Percentiles rank a stretch among this genome's conserved stretches.
Conservation (phyloP, 2,797 vertebrate genomes). For the Chloroceryle inda region DNA sequence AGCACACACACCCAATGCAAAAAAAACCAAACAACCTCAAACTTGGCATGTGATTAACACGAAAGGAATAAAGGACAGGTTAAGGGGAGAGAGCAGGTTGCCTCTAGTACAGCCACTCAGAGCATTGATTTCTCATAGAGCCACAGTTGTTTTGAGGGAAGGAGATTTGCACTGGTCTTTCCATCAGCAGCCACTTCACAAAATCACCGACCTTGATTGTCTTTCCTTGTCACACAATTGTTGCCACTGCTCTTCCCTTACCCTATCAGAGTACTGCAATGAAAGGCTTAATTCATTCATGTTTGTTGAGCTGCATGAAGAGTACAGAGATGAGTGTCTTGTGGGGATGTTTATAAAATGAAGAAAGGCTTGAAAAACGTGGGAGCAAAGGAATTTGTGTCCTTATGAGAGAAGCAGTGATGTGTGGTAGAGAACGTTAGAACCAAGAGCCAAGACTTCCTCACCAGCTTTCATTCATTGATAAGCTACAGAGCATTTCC, state of each 20-base stretch:
- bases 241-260: constrained; percentile 20
- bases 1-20: background rate
- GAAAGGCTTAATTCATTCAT: constrained; percentile 36
- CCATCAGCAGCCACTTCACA: background rate
- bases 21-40: background rate
- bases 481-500: background rate
- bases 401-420: constrained; percentile 23
- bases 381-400: constrained; percentile 17
- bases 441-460: background rate
- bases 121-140: background rate
- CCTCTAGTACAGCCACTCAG: background rate
- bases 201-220: constrained; percentile 8
- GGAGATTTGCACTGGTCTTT: background rate
- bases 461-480: constrained; percentile 1
- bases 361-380: constrained; percentile 26
- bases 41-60: background rate
- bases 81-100: background rate
- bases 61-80: background rate
- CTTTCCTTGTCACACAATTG: background rate
- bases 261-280: constrained; percentile 17
- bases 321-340: constrained; percentile 11
- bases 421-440: constrained; percentile 11
- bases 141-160: background rate
- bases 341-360: constrained; percentile 45
- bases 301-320: constrained; percentile 21